phyloP scores from a whole-genome alignment of 2,113 vertebrate species.

The Neoarius graeffei region DNA sequence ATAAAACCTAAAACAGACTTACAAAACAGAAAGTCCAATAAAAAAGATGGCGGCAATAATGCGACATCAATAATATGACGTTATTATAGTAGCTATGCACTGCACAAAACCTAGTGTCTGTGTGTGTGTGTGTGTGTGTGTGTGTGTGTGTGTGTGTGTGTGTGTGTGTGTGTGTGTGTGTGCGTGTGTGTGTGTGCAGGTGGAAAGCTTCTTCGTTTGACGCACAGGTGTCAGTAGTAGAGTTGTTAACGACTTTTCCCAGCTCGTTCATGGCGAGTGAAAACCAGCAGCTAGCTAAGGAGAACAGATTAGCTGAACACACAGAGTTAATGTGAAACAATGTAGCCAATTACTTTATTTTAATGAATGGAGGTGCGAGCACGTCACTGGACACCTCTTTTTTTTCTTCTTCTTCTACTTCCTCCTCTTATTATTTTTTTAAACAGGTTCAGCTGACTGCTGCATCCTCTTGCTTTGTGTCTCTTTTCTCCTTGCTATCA shows the following conservation, averaged over 20 bases:
- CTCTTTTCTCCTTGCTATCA: slow-evolving; percentile 74
- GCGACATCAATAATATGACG: neutral
- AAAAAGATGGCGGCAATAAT: neutral
- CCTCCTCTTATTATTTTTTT: too few species aligned
- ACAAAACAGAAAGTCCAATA: neutral
- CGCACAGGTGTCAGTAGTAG: slow-evolving; percentile 68
- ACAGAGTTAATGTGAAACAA: slow-evolving; percentile 78
- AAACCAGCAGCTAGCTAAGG: slow-evolving; percentile 70
- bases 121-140: neutral
- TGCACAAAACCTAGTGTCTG: neutral
- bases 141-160: neutral
- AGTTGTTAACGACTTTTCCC: slow-evolving; percentile 78
- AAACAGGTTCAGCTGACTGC: slow-evolving; percentile 2
- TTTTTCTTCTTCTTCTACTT: neutral
- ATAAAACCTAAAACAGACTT: neutral
- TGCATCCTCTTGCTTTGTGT: slow-evolving; percentile 68
- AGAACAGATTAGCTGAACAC: slow-evolving; percentile 79
- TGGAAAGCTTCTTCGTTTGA: slow-evolving; percentile 61
- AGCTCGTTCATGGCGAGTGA: slow-evolving; percentile 78
- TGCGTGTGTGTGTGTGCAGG: slow-evolving; percentile 36
- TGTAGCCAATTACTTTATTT: slow-evolving; percentile 67
- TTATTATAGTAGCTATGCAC: neutral
- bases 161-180: neutral
- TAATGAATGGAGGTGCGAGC: slow-evolving; percentile 54
- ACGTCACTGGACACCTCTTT: neutral